Conservation (phyloP, 1,140 invertebrate species). For the Macrocentrus cingulum region DNA sequence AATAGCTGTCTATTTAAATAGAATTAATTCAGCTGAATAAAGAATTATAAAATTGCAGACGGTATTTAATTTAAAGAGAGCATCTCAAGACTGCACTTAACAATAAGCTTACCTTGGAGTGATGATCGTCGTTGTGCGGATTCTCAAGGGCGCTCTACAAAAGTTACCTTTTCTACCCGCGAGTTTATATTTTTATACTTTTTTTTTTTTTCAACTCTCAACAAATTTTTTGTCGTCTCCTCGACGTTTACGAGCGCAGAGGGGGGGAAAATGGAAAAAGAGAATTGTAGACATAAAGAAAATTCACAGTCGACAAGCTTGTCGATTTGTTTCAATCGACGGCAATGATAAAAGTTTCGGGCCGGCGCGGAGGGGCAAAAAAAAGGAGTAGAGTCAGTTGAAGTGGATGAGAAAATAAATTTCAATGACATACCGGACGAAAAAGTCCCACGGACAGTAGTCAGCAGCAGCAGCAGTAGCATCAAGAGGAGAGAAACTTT, state of each 20-base stretch:
- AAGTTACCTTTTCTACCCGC: not conserved
- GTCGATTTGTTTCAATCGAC: slow-evolving; percentile 25
- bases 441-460: not conserved
- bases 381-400: slow-evolving; percentile 17
- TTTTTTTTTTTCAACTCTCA: not conserved
- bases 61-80: not conserved
- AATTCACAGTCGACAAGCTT: slow-evolving; percentile 5
- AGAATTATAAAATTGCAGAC: not conserved
- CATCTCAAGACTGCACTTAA: not conserved
- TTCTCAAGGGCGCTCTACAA: not conserved
- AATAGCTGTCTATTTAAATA: too few species aligned
- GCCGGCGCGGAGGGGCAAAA: slow-evolving; percentile 20
- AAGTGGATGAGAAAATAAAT: slow-evolving; percentile 19
- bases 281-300: not conserved
- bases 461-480: not conserved
- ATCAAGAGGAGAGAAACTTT: slow-evolving; percentile 6
- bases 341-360: slow-evolving; percentile 24
- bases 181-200: not conserved
- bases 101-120: not conserved
- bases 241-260: not conserved
- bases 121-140: not conserved
- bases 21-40: too few species aligned
- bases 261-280: not conserved
- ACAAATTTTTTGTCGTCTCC: not conserved
- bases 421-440: not conserved